These are phyloP conservation scores for Notarius quadriscutis DNA, from an alignment of 2,113 vertebrate species.

Conservation along the genomic window DNA sequence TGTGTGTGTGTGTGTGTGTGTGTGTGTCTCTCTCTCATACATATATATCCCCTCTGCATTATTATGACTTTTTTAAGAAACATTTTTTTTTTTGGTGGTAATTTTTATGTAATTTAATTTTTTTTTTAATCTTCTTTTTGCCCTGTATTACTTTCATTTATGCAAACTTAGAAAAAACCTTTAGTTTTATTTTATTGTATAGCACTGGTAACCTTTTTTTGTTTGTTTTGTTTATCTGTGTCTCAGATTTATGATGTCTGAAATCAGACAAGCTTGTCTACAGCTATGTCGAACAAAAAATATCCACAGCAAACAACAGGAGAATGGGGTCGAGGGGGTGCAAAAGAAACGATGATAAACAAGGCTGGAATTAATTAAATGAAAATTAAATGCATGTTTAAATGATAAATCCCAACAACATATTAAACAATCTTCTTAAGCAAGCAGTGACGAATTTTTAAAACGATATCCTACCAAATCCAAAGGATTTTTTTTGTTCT, in stretches of 20 bases:
- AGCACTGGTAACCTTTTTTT: background rate
- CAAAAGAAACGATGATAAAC: background rate
- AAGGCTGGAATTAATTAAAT: too few species aligned
- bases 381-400: too few species aligned
- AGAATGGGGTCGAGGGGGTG: background rate
- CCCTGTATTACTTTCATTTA: background rate
- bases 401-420: background rate
- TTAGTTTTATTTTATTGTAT: background rate
- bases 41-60: too few species aligned
- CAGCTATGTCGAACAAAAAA: background rate
- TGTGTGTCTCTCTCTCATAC: too few species aligned
- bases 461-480: too few species aligned
- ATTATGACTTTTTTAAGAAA: too few species aligned
- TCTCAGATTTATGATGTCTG: background rate
- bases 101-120: background rate
- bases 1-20: too few species aligned
- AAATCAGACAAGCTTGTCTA: background rate
- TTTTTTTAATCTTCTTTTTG: background rate
- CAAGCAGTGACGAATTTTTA: background rate
- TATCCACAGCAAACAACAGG: background rate
- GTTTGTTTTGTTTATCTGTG: background rate
- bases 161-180: background rate
- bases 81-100: too few species aligned
- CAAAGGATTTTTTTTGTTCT: too few species aligned
- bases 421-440: background rate